Conservation (phyloP, 2,888 invertebrate genomes). For the Drosophila atripex region DNA sequence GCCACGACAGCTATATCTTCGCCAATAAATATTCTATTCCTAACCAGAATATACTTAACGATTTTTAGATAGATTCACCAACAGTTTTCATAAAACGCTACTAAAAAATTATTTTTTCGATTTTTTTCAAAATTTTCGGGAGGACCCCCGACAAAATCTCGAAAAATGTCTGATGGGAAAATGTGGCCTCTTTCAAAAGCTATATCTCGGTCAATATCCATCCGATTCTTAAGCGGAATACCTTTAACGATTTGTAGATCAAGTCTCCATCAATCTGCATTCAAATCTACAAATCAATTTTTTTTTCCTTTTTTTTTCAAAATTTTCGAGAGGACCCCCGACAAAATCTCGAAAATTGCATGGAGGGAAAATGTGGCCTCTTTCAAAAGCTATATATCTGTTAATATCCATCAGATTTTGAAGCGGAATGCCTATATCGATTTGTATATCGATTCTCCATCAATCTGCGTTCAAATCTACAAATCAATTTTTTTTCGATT, state of each 20-base stretch:
- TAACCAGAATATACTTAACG: not conserved
- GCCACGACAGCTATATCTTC: not conserved
- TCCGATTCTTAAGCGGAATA: not conserved
- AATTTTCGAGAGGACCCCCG: not conserved
- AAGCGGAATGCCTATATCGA: not conserved
- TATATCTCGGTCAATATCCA: not conserved
- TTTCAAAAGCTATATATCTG: not conserved
- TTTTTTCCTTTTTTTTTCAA: not conserved
- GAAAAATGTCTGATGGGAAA: too few species aligned
- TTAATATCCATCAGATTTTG: rapidly evolving
- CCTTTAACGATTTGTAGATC: too few species aligned
- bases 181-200: not conserved
- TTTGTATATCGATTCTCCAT: rapidly evolving
- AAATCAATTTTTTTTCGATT: too few species aligned
- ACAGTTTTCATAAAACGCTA: too few species aligned
- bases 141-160: too few species aligned
- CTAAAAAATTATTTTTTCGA: not conserved
- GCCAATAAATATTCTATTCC: not conserved
- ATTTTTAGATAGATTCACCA: too few species aligned
- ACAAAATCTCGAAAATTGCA: not conserved
- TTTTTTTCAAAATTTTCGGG: not conserved
- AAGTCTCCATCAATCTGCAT: too few species aligned
- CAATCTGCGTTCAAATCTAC: not conserved
- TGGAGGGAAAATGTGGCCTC: not conserved
- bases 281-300: too few species aligned